Evolutionary conservation across 1,140 invertebrate species (phyloP), one percentile per base, ranked within the genome.

Genomic region (Elymnias hypermnestra): DNA sequence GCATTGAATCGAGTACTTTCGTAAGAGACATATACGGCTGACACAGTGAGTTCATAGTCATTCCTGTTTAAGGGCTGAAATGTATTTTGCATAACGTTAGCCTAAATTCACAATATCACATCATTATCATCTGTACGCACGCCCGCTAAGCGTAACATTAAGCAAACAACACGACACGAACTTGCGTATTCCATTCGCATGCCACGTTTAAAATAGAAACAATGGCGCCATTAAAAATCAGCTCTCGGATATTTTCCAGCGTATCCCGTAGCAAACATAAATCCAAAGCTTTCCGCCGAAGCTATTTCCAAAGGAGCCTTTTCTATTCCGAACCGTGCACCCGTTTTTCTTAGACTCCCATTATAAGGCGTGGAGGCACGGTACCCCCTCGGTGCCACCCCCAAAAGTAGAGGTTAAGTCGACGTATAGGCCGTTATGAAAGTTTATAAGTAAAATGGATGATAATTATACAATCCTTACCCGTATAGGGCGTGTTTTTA

Each of bases 371-470:
- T 55, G 63, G 65, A 62, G 54, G 61, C 54, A 55, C 48, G 48
- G 40, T 49, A 40, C 42, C 53, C 61, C 59, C 54, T 51, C 42
- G 22, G 38, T 45, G 54, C 56, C 54, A 55, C 52, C 53, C 70
- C 74, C 71, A 57, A 78, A 82, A 78, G 75, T 78, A 78, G 75
- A 78, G 78, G 76, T 78, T 83, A 78, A 83, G 72, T 75, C 82
- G 82, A 85, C 82, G 78, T 85, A 85, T 85, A 81, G 82, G 75
- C 77, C 78, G 69, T 85, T 85, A 75, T 79, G 72, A 83, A 85
- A 85, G 76, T 85, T 83, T 85, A 85, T 84, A 85, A 85, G 82
- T 79, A 75, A 75, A 82, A 85, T 72, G 77, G 77, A 85, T 85
- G 78, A 83, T 85, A 85, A 85, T 85, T 85, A 83, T 81, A 76